Percentiles rank a stretch among this genome's conserved stretches.
Evolutionary conservation across 2,888 invertebrate species (phyloP).

Genomic region (Noctua janthe): DNA sequence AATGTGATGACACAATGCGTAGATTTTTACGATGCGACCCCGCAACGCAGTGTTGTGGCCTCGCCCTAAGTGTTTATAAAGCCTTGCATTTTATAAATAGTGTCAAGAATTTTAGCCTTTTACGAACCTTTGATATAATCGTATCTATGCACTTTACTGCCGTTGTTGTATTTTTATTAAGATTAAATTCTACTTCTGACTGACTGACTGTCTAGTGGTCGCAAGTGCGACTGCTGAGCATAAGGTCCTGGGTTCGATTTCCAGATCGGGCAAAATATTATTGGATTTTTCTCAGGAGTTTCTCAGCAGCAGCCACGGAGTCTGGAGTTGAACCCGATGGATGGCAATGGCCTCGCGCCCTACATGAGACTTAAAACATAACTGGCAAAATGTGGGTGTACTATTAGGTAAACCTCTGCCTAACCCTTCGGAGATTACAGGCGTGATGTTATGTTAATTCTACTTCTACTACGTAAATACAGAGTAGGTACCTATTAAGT

Average conservation of each 20-base stretch:
- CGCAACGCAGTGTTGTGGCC: too few species aligned
- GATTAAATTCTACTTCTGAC: not conserved
- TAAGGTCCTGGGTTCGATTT: not conserved
- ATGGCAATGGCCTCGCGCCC: not conserved
- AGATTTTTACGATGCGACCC: too few species aligned
- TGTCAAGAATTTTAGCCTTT: not conserved
- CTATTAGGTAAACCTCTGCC: not conserved
- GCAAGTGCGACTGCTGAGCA: not conserved
- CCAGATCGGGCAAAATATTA: not conserved
- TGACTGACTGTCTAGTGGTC: not conserved
- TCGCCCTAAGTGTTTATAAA: not conserved
- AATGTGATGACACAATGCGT: too few species aligned
- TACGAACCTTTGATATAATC: not conserved
- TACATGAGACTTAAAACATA: not conserved
- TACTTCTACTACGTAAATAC: not conserved
- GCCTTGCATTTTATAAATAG: not conserved
- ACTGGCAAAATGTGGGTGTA: not conserved
- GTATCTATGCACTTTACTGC: not conserved
- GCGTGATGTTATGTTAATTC: not conserved
- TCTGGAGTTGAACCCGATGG: not conserved
- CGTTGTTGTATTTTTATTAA: not conserved
- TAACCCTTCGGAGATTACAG: not conserved
- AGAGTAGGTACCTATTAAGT: not conserved
- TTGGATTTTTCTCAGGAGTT: not conserved
- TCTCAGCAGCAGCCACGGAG: not conserved